phyloP scores from a whole-genome alignment of 2,113 vertebrate genomes.

The Gnathonemus longibarbis region DNA sequence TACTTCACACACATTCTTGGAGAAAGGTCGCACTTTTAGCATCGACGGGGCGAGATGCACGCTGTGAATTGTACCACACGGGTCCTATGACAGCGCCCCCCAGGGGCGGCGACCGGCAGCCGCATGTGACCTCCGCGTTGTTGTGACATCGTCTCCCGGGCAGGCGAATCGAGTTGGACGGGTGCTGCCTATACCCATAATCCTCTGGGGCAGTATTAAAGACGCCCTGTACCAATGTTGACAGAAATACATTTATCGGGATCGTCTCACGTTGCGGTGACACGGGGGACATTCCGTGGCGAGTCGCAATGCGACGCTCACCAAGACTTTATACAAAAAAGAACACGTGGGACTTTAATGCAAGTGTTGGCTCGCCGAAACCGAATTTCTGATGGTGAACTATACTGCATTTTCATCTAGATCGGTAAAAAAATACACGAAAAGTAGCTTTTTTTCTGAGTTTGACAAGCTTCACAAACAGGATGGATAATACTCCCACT shows the following conservation, averaged over 20 bases:
- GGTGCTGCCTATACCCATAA: slow-evolving; percentile 44
- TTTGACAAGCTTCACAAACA: background rate
- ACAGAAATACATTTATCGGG: slow-evolving; percentile 66
- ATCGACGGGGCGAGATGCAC: background rate
- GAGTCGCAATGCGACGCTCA: slow-evolving; percentile 43
- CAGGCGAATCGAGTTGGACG: slow-evolving; percentile 63
- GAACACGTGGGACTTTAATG: slow-evolving; percentile 33
- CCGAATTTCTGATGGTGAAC: background rate
- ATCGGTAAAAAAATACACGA: background rate
- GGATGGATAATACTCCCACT: background rate
- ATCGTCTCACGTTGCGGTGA: slow-evolving; percentile 63
- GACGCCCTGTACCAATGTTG: slow-evolving; percentile 59
- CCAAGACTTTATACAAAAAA: slow-evolving; percentile 34
- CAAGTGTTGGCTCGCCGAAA: background rate
- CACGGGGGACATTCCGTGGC: slow-evolving; percentile 48
- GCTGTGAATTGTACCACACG: background rate
- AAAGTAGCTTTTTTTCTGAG: background rate
- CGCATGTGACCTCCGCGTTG: slow-evolving; percentile 41
- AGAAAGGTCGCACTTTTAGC: background rate
- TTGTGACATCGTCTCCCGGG: slow-evolving; percentile 50
- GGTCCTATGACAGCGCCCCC: background rate
- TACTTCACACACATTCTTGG: background rate
- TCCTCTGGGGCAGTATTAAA: slow-evolving; percentile 62
- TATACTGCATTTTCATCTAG: background rate
- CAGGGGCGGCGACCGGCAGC: background rate